These are phyloP conservation scores for Chironomus tentans DNA, from an alignment of 2,888 invertebrate genomes.

Conservation along the genomic window DNA sequence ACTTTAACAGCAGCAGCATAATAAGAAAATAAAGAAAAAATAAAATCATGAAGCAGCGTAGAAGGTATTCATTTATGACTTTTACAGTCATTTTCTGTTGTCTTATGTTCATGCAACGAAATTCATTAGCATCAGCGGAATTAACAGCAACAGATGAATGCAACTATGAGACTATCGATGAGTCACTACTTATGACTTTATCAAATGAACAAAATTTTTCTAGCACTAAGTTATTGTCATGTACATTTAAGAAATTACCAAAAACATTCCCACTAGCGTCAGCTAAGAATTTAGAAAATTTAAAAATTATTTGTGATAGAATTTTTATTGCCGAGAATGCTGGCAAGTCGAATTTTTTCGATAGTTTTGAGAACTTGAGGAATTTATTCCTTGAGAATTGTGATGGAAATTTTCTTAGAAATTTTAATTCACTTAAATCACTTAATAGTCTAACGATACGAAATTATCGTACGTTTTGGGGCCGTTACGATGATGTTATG, in stretches of 20 bases:
- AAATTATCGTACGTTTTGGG: slow-evolving; percentile 21
- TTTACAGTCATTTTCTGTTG: background rate
- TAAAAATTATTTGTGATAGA: slow-evolving; percentile 26
- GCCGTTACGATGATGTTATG: slow-evolving; percentile 9
- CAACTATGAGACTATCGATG: slow-evolving; percentile 17
- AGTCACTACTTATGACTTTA: slow-evolving; percentile 4
- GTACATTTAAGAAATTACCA: slow-evolving; percentile 27
- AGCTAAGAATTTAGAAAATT: slow-evolving; percentile 21
- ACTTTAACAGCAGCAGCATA: background rate
- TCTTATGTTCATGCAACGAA: background rate
- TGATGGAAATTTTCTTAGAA: slow-evolving; percentile 25
- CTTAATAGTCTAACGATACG: slow-evolving; percentile 19
- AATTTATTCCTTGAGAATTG: slow-evolving; percentile 27
- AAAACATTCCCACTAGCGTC: slow-evolving; percentile 20
- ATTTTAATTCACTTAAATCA: slow-evolving; percentile 3
- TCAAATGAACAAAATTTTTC: slow-evolving; percentile 13
- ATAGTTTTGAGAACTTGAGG: slow-evolving; percentile 19
- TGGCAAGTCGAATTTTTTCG: slow-evolving; percentile 16
- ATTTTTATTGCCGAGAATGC: background rate
- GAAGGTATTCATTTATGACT: background rate
- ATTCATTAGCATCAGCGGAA: background rate
- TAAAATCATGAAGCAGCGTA: background rate
- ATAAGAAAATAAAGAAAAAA: background rate
- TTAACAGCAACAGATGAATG: background rate
- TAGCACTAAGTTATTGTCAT: slow-evolving; percentile 16